phyloP scores from a whole-genome alignment of 2,797 vertebrate species.

The Pteropus rufus region DNA sequence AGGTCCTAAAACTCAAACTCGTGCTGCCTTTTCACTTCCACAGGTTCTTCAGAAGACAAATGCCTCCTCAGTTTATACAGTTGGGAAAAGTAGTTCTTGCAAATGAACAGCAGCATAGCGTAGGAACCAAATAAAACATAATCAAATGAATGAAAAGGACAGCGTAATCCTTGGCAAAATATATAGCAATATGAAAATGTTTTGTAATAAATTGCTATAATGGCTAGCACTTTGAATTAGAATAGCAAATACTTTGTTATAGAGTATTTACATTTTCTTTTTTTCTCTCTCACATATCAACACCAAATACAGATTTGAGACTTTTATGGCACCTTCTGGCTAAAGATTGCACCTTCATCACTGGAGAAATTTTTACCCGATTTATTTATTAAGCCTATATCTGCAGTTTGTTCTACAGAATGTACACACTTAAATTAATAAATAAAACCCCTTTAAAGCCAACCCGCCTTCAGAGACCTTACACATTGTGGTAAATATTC shows the following conservation, averaged over 20 bases:
- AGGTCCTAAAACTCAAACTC: background rate
- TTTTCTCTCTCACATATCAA: conserved; percentile 7
- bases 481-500: background rate
- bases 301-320: background rate
- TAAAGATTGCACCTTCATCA: background rate
- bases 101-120: background rate
- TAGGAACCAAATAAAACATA: background rate
- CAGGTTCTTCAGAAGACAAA: background rate
- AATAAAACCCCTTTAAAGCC: background rate
- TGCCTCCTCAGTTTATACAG: background rate
- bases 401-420: background rate
- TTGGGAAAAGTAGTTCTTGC: background rate
- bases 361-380: background rate
- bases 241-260: background rate
- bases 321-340: background rate
- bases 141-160: background rate
- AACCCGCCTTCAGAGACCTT: background rate
- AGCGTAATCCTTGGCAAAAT: background rate
- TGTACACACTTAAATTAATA: background rate
- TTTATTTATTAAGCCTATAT: background rate
- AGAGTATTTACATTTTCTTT: conserved; percentile 1
- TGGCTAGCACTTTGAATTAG: background rate
- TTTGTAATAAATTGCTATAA: conserved; percentile 2
- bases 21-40: background rate
- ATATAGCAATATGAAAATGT: background rate